Evolutionary conservation across 2,888 invertebrate species (phyloP), one percentile per base, ranked within the genome.

Genomic region (Drosophila anceps): DNA sequence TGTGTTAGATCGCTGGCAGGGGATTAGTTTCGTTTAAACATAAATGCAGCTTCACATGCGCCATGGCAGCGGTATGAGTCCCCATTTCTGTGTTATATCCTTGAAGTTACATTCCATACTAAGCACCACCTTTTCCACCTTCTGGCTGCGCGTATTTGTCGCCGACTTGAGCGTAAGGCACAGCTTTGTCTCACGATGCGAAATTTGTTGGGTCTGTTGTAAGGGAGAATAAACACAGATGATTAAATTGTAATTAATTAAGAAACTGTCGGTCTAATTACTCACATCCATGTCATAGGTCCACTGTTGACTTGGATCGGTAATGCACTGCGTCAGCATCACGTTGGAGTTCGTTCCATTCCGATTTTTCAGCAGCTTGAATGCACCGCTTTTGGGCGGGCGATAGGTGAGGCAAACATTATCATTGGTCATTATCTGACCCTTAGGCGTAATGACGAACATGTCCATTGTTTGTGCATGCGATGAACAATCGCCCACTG

Each of bases 391-490:
- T 31, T 85, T 89, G 1, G 84, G 82, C 50, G 90, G 82, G 0
- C 95, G 95, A 27, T 95, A 95, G 88, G 98, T 97, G 66, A 98
- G 93, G 84, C 98, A 98, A 7, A 98, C 94, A 9, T 96, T 97
- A 91, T 98, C 98, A 89, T 98, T 97, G 0, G 96, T 96, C 96
- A 97, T 97, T 58, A 98, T 89, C 90, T 92, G 92, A n/a, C 96
- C 96, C 33, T 94, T 94, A 29, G 94, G 93, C 4, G 95, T 95
- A 92, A 95, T 95, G 13, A 96, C 95, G 90, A 96, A 96, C 94
- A 96, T 95, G 92, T 97, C 96, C 84, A 92, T 91, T 13, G 91
- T 79, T 59, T 91, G 91, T 0, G 86, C 59, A 67, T 92, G 92
- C 5, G 86, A 83, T 24, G 88, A 76, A 44, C 93, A 93, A 69